Percentiles rank a stretch among this genome's conserved stretches.
Conservation (phyloP, 2,797 vertebrate genomes). For the Pitangus sulphuratus region DNA sequence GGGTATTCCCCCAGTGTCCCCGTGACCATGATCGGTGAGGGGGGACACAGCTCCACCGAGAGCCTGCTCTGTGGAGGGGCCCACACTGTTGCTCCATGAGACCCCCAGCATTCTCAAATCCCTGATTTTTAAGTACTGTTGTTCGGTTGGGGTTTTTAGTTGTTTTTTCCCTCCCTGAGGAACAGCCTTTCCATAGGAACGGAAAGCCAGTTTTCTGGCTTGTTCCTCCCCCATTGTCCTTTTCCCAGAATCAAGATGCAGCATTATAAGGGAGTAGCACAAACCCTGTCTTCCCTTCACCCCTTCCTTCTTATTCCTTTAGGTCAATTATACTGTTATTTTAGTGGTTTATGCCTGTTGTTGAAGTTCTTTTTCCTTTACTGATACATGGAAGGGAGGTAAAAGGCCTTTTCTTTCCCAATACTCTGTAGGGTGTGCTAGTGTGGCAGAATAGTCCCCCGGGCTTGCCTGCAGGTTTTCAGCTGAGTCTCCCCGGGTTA, state of each 20-base stretch:
- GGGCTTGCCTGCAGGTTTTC: not conserved
- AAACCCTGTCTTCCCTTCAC: not conserved
- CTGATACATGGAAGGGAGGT: not conserved
- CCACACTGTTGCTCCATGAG: fast-evolving
- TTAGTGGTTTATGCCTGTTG: not conserved
- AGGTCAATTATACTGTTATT: not conserved
- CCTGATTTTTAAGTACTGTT: not conserved
- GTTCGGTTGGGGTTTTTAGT: not conserved
- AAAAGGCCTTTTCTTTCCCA: not conserved
- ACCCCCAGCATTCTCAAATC: not conserved
- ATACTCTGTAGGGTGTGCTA: not conserved
- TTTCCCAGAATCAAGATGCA: not conserved
- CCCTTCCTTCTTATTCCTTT: not conserved
- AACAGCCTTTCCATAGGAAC: not conserved
- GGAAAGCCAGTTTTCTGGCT: not conserved
- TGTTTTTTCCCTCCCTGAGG: fast-evolving
- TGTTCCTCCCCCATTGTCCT: not conserved
- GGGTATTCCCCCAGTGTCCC: not conserved
- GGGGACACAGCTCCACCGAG: fast-evolving
- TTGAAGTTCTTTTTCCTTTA: not conserved
- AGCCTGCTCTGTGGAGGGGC: not conserved
- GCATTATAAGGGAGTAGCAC: not conserved
- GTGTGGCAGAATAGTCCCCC: not conserved
- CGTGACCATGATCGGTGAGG: fast-evolving
- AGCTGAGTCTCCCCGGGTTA: not conserved